Evolutionary conservation across 2,888 invertebrate genomes (phyloP).

Genomic region (Villa cingulata): DNA sequence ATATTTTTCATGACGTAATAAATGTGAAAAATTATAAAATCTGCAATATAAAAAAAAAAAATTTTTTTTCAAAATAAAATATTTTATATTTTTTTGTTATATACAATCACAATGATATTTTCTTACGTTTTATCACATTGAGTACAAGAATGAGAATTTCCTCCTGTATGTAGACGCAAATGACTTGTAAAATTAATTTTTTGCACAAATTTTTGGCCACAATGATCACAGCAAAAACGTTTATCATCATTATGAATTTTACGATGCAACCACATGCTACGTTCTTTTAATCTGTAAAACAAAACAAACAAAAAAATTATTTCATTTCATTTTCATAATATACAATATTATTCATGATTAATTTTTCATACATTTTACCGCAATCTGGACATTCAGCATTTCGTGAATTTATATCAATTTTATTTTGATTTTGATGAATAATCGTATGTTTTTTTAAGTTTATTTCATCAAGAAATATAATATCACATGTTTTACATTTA

Average conservation of each 20-base stretch:
- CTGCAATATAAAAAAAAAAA: constrained; percentile 12
- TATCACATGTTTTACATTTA: constrained; percentile 29
- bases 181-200: constrained; percentile 36
- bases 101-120: too few relatives aligned
- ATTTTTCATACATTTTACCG: constrained; percentile 31
- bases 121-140: constrained; percentile 32
- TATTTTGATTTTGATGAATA: constrained; percentile 28
- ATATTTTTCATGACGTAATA: constrained; percentile 35
- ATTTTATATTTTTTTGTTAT: too few relatives aligned
- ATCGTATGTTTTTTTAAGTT: constrained; percentile 31
- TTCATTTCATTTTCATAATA: neutral
- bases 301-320: neutral
- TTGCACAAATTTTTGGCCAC: constrained; percentile 36
- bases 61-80: neutral
- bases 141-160: constrained; percentile 32
- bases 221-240: constrained; percentile 35
- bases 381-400: constrained; percentile 35
- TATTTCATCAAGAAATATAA: constrained; percentile 27
- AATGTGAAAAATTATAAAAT: constrained; percentile 34
- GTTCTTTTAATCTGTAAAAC: constrained; percentile 28
- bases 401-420: constrained; percentile 22
- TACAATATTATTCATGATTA: neutral
- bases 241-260: constrained; percentile 36
- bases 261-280: constrained; percentile 36
- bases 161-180: constrained; percentile 32